Base-by-base conservation (phyloP, 1,140 invertebrate species). In the Sarcophaga peregrina region DNA sequence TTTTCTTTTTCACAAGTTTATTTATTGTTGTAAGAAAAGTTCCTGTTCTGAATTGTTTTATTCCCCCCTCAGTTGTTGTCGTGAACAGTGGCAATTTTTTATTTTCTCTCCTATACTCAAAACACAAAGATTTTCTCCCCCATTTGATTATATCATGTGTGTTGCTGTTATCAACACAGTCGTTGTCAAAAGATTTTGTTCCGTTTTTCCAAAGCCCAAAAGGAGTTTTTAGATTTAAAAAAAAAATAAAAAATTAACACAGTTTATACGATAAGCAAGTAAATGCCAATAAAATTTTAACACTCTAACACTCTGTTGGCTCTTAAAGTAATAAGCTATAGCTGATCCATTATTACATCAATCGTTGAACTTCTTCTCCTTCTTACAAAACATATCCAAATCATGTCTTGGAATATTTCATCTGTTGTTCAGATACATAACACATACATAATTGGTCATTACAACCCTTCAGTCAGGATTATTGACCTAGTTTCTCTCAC, bases 1-100 rank as follows among this genome's bases (percentile, higher is more conserved):
- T 68, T 68, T 58, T 58, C 54, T 58, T 58, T 68, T 68, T 68
- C 20, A 68, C 62, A 20, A 25, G 62, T 68, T 68, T 68, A 9
- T 17, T 68, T 68, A 25, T 6, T 68, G 62, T 68, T 68, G 62
- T 68, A 20, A 68, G 20, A 68, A 68, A 68, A 68, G 17, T 25
- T 68, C 20, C 20, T 20, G 8, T 68, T 68, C 20, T 20, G n/a
- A 68, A 5, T n/a, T n/a, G 13, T 25, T 8, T 68, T 68, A 20
- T 68, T 20, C 20, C 20, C 20, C 17, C 7, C 9, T 68, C 20
- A 20, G 0, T 58, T 58, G 2, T n/a, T 58, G 54, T 13, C 62
- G 17, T 20, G 20, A 68, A 68, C 20, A 10, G 17, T 20, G 62
- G 62, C 62, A 68, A 20, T 25, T 20, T 25, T 68, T 68, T 5